phyloP scores from a whole-genome alignment of 1,140 invertebrate genomes.

The Drosophila lacteicornis region DNA sequence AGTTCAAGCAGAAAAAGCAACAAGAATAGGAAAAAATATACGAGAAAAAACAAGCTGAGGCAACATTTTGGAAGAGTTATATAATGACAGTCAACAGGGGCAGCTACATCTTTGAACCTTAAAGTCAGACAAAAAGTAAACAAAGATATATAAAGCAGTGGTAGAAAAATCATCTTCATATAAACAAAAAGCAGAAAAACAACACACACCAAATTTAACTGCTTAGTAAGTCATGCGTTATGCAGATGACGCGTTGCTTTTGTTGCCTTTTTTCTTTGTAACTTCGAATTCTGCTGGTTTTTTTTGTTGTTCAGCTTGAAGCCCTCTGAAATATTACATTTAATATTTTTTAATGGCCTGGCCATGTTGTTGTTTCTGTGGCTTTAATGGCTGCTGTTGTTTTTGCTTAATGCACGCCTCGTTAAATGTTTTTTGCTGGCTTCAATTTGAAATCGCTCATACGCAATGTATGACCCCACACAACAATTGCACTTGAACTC shows the following conservation, averaged over 20 bases:
- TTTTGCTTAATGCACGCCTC: slow-evolving; percentile 75
- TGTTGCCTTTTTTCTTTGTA: slow-evolving; percentile 28
- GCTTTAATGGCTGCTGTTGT: slow-evolving; percentile 40
- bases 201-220: slow-evolving; percentile 26
- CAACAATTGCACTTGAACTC: slow-evolving; percentile 67
- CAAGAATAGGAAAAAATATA: slow-evolving; percentile 13
- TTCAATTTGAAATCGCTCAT: slow-evolving; percentile 71
- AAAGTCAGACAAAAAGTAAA: slow-evolving; percentile 31
- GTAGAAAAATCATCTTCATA: slow-evolving; percentile 15
- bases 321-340: slow-evolving; percentile 74
- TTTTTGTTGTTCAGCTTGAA: slow-evolving; percentile 16
- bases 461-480: slow-evolving; percentile 70
- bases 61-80: slow-evolving; percentile 47
- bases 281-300: slow-evolving; percentile 24
- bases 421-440: slow-evolving; percentile 71
- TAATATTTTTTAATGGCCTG: slow-evolving; percentile 75
- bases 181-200: slow-evolving; percentile 11
- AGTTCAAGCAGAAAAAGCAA: slow-evolving; percentile 40
- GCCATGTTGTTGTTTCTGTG: slow-evolving; percentile 40
- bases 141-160: slow-evolving; percentile 27
- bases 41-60: slow-evolving; percentile 4
- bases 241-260: slow-evolving; percentile 70
- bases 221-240: slow-evolving; percentile 72
- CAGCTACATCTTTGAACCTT: slow-evolving; percentile 28
- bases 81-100: slow-evolving; percentile 39